phyloP scores from a whole-genome alignment of 2,888 invertebrate species.

The Anoncus sp. region DNA sequence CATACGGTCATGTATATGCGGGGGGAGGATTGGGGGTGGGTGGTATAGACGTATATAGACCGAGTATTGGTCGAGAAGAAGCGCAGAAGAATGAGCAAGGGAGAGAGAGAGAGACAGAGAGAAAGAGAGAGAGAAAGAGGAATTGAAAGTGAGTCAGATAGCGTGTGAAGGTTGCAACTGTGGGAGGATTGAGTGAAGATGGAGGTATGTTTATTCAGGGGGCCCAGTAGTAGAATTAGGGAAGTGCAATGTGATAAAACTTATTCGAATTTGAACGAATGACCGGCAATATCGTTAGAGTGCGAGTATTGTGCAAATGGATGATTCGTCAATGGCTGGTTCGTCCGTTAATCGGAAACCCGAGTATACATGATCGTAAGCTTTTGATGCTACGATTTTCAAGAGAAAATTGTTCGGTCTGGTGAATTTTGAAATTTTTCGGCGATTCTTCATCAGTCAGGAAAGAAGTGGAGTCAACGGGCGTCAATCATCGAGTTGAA shows the following conservation, averaged over 20 bases:
- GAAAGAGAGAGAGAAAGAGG: background rate
- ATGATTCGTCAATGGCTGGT: conserved; percentile 7
- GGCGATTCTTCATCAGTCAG: conserved; percentile 49
- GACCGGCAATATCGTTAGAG: conserved; percentile 6
- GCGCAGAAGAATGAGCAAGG: conserved; percentile 3
- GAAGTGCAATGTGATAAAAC: conserved; percentile 28
- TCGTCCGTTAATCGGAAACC: background rate
- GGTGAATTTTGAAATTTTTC: conserved; percentile 22
- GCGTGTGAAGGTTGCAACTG: conserved; percentile 26
- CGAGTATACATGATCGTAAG: conserved; percentile 21
- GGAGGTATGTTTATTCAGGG: background rate
- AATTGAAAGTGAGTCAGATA: background rate
- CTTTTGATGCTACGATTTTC: background rate
- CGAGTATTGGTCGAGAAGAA: conserved; percentile 27
- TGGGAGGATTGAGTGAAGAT: conserved; percentile 15
- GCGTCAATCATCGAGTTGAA: conserved; percentile 80
- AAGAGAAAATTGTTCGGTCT: conserved; percentile 19
- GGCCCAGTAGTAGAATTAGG: conserved; percentile 12
- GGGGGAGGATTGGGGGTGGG: conserved; percentile 20
- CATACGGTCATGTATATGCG: conserved; percentile 7
- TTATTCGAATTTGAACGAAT: conserved; percentile 26
- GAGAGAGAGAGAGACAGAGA: background rate
- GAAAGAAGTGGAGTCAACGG: conserved; percentile 76
- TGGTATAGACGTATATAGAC: background rate
- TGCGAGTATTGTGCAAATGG: background rate